Evolutionary conservation across 2,113 vertebrate species (phyloP), one percentile per base, ranked within the genome.

Genomic region (Sakesphorus luctuosus): DNA sequence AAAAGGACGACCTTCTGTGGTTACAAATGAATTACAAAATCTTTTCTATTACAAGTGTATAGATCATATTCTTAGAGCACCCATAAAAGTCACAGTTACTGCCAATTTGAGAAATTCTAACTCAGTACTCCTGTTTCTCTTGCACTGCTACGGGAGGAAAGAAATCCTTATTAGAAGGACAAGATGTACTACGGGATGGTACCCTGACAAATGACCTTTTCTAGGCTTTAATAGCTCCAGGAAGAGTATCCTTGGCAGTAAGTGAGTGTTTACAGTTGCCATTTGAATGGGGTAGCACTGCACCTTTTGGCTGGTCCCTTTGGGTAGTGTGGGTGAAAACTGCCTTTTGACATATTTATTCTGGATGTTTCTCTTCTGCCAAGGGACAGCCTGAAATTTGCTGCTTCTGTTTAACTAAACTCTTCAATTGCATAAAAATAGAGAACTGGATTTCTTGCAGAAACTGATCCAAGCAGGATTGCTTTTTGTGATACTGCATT

Each of bases 51-150:
- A 59, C 52, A 73, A 81, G 52, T 63, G 77, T 88, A 89, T 95
- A 96, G 96, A 96, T 97, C 94, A 93, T 92, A 73, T 94, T 96
- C 94, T 94, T 95, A 19, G 74, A 94, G 84, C 68, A 93, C 87
- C 93, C 83, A 93, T 97, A 97, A 96, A 97, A 97, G 74, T 97
- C 91, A 69, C 26, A 92, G 65, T 96, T 96, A 90, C 96, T 97
- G 97, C 97, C 96, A 97, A 47, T 72, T 93, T 97, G 96, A 98
- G 97, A 91, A 97, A 96, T 98, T 96, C 96, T 80, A 90, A 69
- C 91, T 97, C 47, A 4, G 20, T 80, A 62, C 91, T 97, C 84
- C 84, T 96, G 55, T 96, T 97, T 97, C 80, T 97, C 80, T 93
- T 91, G 94, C 1, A 2, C 84, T 98, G 94, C 96, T 91, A 87